Evolutionary conservation across 2,888 invertebrate genomes (phyloP).

Genomic region (Conops quadrifasciatus): DNA sequence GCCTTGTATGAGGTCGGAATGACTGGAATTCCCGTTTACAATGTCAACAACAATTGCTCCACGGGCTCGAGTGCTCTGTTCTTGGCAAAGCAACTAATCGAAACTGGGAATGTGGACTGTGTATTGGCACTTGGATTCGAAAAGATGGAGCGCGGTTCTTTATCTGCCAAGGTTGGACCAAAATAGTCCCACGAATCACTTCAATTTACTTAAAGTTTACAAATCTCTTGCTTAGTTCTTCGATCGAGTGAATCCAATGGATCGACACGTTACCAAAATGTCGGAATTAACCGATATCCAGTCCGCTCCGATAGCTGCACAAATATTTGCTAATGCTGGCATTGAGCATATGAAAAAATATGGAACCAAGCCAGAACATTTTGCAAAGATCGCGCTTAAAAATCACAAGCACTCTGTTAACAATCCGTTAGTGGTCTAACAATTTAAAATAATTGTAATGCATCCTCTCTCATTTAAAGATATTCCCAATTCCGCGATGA

Average conservation of each 20-base stretch:
- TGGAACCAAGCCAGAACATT: conserved; percentile 90
- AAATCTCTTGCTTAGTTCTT: conserved; percentile 66
- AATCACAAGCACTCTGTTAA: conserved; percentile 97
- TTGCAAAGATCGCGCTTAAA: conserved; percentile 97
- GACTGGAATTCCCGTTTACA: conserved; percentile 96
- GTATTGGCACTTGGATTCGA: conserved; percentile 96
- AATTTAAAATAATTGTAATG: background rate
- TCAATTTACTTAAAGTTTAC: background rate
- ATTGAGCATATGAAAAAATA: conserved; percentile 84
- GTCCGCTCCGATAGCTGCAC: conserved; percentile 87
- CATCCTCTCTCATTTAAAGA: conserved; percentile 60
- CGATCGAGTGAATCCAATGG: conserved; percentile 90
- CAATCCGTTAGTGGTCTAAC: conserved; percentile 77
- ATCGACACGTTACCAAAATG: conserved; percentile 87
- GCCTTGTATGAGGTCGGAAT: conserved; percentile 93
- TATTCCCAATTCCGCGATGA: conserved; percentile 94
- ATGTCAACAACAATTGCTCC: conserved; percentile 98
- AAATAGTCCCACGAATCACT: background rate
- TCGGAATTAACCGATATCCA: conserved; percentile 82
- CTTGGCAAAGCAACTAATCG: conserved; percentile 91
- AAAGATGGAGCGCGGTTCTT: conserved; percentile 95
- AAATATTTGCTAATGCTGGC: conserved; percentile 96
- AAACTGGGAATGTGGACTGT: conserved; percentile 86
- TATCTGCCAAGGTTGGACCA: conserved; percentile 72
- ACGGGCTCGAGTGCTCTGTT: conserved; percentile 94